A percentile compares a stretch with the other conserved stretches of the same genome.
These are phyloP conservation scores for Ostrea denselamellosa DNA, from an alignment of 1,140 invertebrate species.

Conservation along the genomic window DNA sequence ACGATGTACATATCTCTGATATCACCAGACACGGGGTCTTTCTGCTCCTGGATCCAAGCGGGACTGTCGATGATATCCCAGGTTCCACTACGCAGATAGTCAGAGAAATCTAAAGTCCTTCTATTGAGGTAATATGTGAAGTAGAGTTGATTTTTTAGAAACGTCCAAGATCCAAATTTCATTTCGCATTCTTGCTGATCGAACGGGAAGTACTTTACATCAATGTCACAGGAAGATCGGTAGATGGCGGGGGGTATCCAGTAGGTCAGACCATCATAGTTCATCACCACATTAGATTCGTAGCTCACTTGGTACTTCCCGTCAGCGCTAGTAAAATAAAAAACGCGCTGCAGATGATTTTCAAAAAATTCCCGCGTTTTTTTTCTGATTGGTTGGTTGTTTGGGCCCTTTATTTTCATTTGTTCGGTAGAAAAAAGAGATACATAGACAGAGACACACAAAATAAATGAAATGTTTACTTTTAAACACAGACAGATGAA, in stretches of 20 bases:
- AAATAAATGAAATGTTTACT: neutral
- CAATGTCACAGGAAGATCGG: conserved; percentile 98
- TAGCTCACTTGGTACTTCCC: conserved; percentile 84
- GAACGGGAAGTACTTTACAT: conserved; percentile 97
- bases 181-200: conserved; percentile 97
- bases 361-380: neutral
- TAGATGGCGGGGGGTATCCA: conserved; percentile 99
- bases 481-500: neutral
- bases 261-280: conserved; percentile 93
- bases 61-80: conserved; percentile 99
- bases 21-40: conserved; percentile 65
- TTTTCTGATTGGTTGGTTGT: neutral
- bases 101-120: conserved; percentile 95
- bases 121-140: conserved; percentile 96
- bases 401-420: neutral
- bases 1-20: conserved; percentile 68
- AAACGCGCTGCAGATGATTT: conserved; percentile 36
- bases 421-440: neutral
- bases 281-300: conserved; percentile 98
- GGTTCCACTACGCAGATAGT: conserved; percentile 98
- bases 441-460: neutral
- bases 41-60: conserved; percentile 64
- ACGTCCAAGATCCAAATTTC: conserved; percentile 99
- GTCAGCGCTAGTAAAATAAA: conserved; percentile 72
- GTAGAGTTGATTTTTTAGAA: conserved; percentile 97